These are phyloP conservation scores for Thymallus thymallus DNA, from an alignment of 2,113 vertebrate genomes.

Conservation along the genomic window DNA sequence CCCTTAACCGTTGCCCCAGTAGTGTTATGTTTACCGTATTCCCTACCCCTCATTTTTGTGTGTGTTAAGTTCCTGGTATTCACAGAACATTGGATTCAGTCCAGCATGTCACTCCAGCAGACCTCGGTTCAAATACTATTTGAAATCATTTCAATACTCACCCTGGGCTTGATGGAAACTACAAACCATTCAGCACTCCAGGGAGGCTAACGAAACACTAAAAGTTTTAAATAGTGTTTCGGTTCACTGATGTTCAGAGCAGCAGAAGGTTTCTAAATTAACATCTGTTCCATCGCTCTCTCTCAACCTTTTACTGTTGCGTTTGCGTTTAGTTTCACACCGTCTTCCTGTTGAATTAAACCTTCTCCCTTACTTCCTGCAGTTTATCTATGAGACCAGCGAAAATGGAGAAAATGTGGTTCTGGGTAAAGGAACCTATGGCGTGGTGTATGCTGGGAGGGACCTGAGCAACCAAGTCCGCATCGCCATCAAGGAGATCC, in stretches of 20 bases:
- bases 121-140: too few species aligned
- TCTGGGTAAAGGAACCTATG: conserved; percentile 88
- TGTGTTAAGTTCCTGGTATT: not conserved
- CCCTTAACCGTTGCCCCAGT: not conserved
- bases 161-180: too few species aligned
- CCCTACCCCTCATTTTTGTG: not conserved
- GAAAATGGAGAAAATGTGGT: conserved; percentile 80
- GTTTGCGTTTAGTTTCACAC: not conserved
- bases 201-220: too few species aligned
- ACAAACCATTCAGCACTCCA: too few species aligned
- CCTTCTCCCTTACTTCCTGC: not conserved
- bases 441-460: conserved; percentile 87
- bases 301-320: not conserved
- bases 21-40: not conserved
- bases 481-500: conserved; percentile 95
- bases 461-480: conserved; percentile 85
- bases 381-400: conserved; percentile 86
- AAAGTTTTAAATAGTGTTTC: too few species aligned
- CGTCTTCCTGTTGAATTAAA: not conserved
- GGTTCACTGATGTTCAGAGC: not conserved
- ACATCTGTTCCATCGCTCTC: not conserved
- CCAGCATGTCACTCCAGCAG: not conserved
- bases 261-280: not conserved
- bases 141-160: too few species aligned
- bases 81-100: not conserved